Evolutionary conservation across 2,113 vertebrate species (phyloP), one percentile per base, ranked within the genome.

Genomic region (Xenopus laevis): DNA sequence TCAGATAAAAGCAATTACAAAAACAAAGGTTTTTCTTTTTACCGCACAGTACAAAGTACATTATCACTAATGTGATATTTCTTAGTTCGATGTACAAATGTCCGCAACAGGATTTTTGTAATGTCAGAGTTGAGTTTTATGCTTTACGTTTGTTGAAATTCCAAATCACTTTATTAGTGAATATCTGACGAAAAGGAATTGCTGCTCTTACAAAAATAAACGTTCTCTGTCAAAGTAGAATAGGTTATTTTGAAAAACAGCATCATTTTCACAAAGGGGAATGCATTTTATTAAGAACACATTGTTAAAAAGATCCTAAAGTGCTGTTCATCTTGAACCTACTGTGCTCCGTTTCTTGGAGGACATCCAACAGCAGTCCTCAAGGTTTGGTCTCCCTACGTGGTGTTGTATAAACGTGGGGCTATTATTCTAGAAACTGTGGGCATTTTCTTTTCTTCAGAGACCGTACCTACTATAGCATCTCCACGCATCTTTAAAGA

Each of bases 1-100:
- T 94, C 91, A 93, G 90, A 91, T 93, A 89, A 92, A 93, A 95
- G 94, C 87, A 85, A 82, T 77, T 77, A 74, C 59, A 75, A 75
- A 75, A 75, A 81, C 68, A 9, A 59, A 27, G 87, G 82, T 92
- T 16, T 93, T 95, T n/a, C n/a, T n/a, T 95, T 93, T 94, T 50
- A 12, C 47, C 47, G 95, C 93, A 95, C 90, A 86, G 91, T 93
- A 95, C 86, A 86, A 95, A 89, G 86, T 91, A 50, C 47, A 50
- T 12, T 10, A 91, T 88, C 23, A 27, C 23, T 27, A 27, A 27
- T 27, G 23, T 27, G 23, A 27, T 27, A 4, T 27, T 27, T 27
- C 23, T 27, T 27, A 27, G 23, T 27, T 27, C 89, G 83, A 84
- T 85, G 89, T 91, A 82, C 78, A 81, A 10, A 84, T 64, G 16